Evolutionary conservation across 2,113 vertebrate species (phyloP).

Genomic region (Lepus europaeus): DNA sequence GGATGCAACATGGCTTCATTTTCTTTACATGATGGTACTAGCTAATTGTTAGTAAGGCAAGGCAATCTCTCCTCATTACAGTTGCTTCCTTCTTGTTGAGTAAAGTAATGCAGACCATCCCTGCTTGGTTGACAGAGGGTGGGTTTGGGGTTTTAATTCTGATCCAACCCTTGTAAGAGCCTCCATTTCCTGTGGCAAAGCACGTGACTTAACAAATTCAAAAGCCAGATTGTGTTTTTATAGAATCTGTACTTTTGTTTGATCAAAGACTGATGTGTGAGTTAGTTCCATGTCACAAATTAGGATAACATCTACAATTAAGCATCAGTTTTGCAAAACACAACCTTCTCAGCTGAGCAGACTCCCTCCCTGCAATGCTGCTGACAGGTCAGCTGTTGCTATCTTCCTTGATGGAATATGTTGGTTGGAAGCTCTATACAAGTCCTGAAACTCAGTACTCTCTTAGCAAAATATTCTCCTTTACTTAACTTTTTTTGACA

Average conservation of each 20-base stretch:
- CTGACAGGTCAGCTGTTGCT: conserved; percentile 81
- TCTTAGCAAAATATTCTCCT: conserved; percentile 85
- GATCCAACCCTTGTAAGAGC: conserved; percentile 83
- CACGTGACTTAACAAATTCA: conserved; percentile 78
- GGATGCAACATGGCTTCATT: conserved; percentile 91
- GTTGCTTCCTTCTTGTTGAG: conserved; percentile 88
- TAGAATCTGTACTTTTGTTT: conserved; percentile 79
- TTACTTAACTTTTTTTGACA: conserved; percentile 69
- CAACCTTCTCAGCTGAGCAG: conserved; percentile 79
- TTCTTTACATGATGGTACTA: conserved; percentile 89
- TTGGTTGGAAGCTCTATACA: conserved; percentile 82
- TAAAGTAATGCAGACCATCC: conserved; percentile 84
- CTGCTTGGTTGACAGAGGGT: conserved; percentile 85
- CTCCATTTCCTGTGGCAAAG: conserved; percentile 86
- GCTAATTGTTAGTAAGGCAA: conserved; percentile 87
- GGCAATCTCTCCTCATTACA: conserved; percentile 84
- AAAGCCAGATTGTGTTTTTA: conserved; percentile 69
- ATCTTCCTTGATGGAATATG: conserved; percentile 77
- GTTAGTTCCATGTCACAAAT: conserved; percentile 82
- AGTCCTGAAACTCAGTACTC: conserved; percentile 80
- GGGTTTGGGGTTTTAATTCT: conserved; percentile 81
- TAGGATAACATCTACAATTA: conserved; percentile 83
- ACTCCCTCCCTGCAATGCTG: conserved; percentile 83
- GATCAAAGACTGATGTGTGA: conserved; percentile 73
- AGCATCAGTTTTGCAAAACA: conserved; percentile 79